A percentile compares a stretch with the other conserved stretches of the same genome.
phyloP scores from a whole-genome alignment of 2,888 invertebrate species.

The Neria commutata region DNA sequence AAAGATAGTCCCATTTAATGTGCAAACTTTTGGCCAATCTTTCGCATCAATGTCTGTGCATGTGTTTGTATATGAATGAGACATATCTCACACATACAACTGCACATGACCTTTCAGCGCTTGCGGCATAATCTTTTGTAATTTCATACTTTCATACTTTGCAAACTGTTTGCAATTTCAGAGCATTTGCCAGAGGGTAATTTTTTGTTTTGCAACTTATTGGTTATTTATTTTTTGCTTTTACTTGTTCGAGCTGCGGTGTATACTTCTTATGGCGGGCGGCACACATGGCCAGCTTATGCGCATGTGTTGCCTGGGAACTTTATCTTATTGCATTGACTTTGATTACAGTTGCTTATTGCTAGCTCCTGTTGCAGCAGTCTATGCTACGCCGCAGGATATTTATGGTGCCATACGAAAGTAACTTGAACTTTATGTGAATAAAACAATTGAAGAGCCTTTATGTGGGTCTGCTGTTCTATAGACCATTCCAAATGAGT shows the following conservation, averaged over 20 bases:
- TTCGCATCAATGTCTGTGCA: constrained; percentile 3
- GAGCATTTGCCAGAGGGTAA: not conserved
- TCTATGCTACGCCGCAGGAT: not conserved
- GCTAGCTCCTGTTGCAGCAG: not conserved
- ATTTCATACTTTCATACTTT: constrained; percentile 11
- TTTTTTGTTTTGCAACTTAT: not conserved
- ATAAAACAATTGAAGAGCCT: too few relatives aligned
- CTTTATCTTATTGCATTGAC: constrained; percentile 9
- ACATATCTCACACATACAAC: too few relatives aligned
- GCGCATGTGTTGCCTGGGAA: not conserved
- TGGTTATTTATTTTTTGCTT: too few relatives aligned
- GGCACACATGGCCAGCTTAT: not conserved
- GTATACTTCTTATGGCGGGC: not conserved
- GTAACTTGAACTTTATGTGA: too few relatives aligned
- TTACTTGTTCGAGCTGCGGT: not conserved
- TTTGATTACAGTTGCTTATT: constrained; percentile 12
- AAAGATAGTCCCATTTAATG: too few relatives aligned
- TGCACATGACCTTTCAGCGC: not conserved
- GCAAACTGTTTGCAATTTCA: constrained; percentile 15
- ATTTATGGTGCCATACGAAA: not conserved
- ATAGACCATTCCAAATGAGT: too few relatives aligned
- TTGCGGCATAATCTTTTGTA: constrained; percentile 13
- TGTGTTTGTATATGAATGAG: not conserved
- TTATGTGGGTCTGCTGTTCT: too few relatives aligned
- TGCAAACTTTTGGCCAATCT: constrained; percentile 17